These are phyloP conservation scores for Nerophis lumbriciformis DNA, from an alignment of 2,113 vertebrate genomes.

Conservation along the genomic window DNA sequence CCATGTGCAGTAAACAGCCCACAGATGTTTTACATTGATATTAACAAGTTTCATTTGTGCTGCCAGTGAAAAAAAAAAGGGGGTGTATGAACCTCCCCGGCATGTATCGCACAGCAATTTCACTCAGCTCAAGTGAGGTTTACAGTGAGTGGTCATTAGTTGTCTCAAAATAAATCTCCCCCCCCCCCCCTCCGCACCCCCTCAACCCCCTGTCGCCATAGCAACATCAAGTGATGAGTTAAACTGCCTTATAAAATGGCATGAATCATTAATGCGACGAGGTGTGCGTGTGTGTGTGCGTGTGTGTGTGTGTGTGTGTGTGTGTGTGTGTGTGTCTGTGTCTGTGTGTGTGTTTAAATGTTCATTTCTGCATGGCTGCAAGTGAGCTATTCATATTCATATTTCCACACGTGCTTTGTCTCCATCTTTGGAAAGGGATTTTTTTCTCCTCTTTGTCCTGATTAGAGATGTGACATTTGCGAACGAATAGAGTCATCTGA, in stretches of 20 bases:
- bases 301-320: slow-evolving; percentile 26
- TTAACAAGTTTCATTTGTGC: slow-evolving; percentile 67
- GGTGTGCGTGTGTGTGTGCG: slow-evolving; percentile 23
- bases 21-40: slow-evolving; percentile 72
- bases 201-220: slow-evolving; percentile 54
- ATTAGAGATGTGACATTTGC: slow-evolving; percentile 1
- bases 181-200: too few species aligned
- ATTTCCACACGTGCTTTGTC: slow-evolving; percentile 22
- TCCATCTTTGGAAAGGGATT: slow-evolving; percentile 32
- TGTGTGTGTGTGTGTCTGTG: slow-evolving; percentile 30
- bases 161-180: slow-evolving; percentile 58
- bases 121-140: slow-evolving; percentile 64
- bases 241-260: slow-evolving; percentile 59
- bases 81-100: slow-evolving; percentile 1
- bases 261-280: slow-evolving; percentile 60
- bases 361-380: slow-evolving; percentile 15
- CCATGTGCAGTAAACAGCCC: slow-evolving; percentile 60
- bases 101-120: slow-evolving; percentile 47
- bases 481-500: too few species aligned
- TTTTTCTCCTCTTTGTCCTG: slow-evolving; percentile 10
- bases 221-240: slow-evolving; percentile 65
- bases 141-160: slow-evolving; percentile 68
- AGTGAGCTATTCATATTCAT: slow-evolving; percentile 37
- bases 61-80: slow-evolving; percentile 43
- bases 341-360: slow-evolving; percentile 19